Percentiles rank a stretch among this genome's conserved stretches.
Conservation (phyloP, 2,888 invertebrate genomes). For the Didymodactylos carnosus region DNA sequence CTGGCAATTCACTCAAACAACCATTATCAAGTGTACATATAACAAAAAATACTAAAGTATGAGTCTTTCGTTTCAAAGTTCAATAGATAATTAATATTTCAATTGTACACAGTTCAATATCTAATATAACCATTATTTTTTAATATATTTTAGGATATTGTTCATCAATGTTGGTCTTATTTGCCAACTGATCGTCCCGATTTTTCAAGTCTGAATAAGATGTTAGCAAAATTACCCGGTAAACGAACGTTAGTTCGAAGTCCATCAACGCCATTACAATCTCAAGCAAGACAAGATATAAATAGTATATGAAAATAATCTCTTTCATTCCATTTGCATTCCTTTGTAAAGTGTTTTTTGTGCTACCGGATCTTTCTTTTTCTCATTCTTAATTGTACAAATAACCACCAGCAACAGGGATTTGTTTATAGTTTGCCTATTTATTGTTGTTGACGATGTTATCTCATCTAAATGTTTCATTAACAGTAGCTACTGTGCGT, state of each 20-base stretch:
- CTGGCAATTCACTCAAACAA: constrained; percentile 78
- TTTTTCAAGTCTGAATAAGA: constrained; percentile 58
- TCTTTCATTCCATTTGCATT: neutral
- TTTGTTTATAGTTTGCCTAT: too few species aligned
- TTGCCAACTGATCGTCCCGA: constrained; percentile 65
- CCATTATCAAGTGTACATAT: constrained; percentile 78
- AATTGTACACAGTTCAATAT: too few species aligned
- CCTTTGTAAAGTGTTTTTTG: too few species aligned
- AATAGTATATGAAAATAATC: too few species aligned
- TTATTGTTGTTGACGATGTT: too few species aligned
- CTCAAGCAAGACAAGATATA: constrained; percentile 29
- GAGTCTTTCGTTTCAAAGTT: neutral
- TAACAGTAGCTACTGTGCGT: too few species aligned
- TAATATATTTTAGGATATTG: constrained; percentile 55
- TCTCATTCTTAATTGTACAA: too few species aligned
- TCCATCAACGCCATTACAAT: constrained; percentile 89
- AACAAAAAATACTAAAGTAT: constrained; percentile 80
- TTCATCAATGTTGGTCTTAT: constrained; percentile 84
- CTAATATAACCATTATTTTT: neutral
- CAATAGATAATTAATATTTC: constrained; percentile 10
- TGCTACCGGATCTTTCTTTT: too few species aligned
- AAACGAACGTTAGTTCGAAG: constrained; percentile 83
- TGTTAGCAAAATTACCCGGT: constrained; percentile 64
- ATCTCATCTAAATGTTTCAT: too few species aligned
- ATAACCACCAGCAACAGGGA: too few species aligned